phyloP scores from a whole-genome alignment of 2,797 vertebrate species.

The Smutsia gigantea region DNA sequence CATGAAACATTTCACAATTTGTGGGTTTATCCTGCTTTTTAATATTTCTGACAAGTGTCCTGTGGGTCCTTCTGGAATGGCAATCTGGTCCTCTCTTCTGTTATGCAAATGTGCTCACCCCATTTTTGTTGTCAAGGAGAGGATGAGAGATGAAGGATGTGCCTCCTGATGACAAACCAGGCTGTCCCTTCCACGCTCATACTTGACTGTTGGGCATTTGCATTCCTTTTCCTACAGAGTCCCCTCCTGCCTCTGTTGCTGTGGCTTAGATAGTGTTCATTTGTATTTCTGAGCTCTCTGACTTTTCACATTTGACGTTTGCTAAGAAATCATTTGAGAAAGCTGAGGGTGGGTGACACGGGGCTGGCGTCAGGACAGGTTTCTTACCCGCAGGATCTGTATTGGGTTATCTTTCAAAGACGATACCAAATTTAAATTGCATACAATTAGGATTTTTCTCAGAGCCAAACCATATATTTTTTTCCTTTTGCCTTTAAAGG shows the following conservation, averaged over 20 bases:
- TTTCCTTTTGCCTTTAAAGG: conserved; percentile 28
- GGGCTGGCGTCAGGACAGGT: conserved; percentile 20
- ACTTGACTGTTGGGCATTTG: conserved; percentile 27
- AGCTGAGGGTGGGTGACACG: conserved; percentile 3
- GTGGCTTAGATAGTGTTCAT: conserved; percentile 19
- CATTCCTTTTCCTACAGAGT: conserved; percentile 27
- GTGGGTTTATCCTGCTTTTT: conserved; percentile 46
- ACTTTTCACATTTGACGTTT: conserved; percentile 79
- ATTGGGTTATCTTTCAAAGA: conserved; percentile 1
- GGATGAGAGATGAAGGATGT: conserved; percentile 73
- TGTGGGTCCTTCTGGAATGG: conserved; percentile 66
- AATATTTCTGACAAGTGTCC: conserved; percentile 75
- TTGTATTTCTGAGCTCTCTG: conserved; percentile 76
- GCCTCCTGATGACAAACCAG: neutral
- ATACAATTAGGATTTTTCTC: conserved; percentile 57
- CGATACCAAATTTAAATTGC: conserved; percentile 65
- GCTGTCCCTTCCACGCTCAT: neutral
- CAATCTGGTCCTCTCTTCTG: conserved; percentile 79
- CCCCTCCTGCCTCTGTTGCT: conserved; percentile 49
- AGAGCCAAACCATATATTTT: neutral
- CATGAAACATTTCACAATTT: conserved; percentile 1
- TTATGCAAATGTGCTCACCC: conserved; percentile 72
- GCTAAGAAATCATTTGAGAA: conserved; percentile 58
- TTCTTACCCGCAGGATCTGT: conserved; percentile 43
- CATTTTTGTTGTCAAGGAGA: conserved; percentile 69